Percentiles rank a stretch among this genome's conserved stretches.
phyloP scores from a whole-genome alignment of 2,888 invertebrate species.

The Andricus curvator region DNA sequence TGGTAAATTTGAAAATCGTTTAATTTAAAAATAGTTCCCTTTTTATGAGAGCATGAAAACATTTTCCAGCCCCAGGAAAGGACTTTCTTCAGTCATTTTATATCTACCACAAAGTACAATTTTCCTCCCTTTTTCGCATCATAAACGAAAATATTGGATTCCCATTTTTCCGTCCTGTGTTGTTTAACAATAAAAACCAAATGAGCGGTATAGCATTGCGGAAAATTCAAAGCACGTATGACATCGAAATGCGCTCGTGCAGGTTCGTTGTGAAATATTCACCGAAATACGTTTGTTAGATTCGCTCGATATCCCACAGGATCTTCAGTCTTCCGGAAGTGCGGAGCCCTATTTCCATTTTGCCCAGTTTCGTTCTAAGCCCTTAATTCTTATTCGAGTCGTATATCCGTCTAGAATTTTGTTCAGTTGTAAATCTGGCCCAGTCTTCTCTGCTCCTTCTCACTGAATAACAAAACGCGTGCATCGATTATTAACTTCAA shows the following conservation, averaged over 20 bases:
- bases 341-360: slow-evolving; percentile 6
- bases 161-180: not conserved
- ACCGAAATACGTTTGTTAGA: slow-evolving; percentile 5
- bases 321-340: slow-evolving; percentile 11
- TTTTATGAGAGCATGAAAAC: not conserved
- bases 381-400: slow-evolving; percentile 22
- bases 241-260: slow-evolving; percentile 6
- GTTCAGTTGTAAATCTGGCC: not conserved
- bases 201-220: not conserved
- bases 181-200: slow-evolving; percentile 11
- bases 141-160: not conserved
- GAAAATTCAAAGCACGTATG: slow-evolving; percentile 27
- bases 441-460: slow-evolving; percentile 8
- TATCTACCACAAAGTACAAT: not conserved
- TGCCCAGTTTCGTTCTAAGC: not conserved
- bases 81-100: not conserved
- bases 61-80: not conserved
- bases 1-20: not conserved
- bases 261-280: slow-evolving; percentile 27
- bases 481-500: not conserved
- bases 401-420: not conserved
- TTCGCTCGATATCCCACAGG: slow-evolving; percentile 20
- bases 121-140: not conserved
- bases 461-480: slow-evolving; percentile 31
- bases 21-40: not conserved